Percentiles rank a stretch among this genome's conserved stretches.
Conservation (phyloP, 1,140 invertebrate genomes). For the Bombus superbus region DNA sequence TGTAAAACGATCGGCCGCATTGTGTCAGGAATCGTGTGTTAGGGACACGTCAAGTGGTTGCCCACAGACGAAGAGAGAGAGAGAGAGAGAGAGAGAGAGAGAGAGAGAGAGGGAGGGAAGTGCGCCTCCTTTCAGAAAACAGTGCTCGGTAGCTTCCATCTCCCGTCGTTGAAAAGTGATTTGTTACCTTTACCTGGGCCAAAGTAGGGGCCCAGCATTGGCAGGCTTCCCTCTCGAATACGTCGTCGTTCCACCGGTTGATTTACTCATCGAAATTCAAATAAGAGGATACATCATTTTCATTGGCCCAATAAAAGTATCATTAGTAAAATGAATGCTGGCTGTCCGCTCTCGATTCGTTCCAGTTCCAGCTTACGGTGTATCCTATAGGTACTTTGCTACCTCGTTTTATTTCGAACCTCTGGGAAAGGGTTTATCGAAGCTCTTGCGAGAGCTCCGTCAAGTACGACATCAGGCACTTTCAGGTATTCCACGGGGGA, state of each 20-base stretch:
- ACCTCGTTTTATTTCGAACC: background rate
- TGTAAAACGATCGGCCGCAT: conserved; percentile 58
- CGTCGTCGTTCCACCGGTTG: conserved; percentile 37
- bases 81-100: background rate
- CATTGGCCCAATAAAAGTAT: conserved; percentile 51
- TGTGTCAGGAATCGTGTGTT: conserved; percentile 57
- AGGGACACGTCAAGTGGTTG: conserved; percentile 59
- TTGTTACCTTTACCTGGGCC: conserved; percentile 68
- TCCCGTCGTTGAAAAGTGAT: conserved; percentile 63
- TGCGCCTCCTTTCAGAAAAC: conserved; percentile 64
- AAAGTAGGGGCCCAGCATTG: conserved; percentile 57
- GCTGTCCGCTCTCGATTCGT: conserved; percentile 12
- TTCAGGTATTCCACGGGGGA: background rate
- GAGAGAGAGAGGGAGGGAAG: background rate
- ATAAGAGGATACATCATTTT: conserved; percentile 55
- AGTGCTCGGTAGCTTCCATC: conserved; percentile 56
- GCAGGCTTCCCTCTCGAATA: conserved; percentile 42
- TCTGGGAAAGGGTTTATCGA: background rate
- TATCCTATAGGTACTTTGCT: background rate
- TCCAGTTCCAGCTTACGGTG: background rate
- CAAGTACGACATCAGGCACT: background rate
- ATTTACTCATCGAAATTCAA: conserved; percentile 58
- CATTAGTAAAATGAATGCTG: conserved; percentile 41
- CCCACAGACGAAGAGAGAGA: conserved; percentile 18
- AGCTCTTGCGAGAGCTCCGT: background rate